Evolutionary conservation across 2,888 invertebrate genomes (phyloP), one percentile per base, ranked within the genome.

Genomic region (Hemithea aestivaria): DNA sequence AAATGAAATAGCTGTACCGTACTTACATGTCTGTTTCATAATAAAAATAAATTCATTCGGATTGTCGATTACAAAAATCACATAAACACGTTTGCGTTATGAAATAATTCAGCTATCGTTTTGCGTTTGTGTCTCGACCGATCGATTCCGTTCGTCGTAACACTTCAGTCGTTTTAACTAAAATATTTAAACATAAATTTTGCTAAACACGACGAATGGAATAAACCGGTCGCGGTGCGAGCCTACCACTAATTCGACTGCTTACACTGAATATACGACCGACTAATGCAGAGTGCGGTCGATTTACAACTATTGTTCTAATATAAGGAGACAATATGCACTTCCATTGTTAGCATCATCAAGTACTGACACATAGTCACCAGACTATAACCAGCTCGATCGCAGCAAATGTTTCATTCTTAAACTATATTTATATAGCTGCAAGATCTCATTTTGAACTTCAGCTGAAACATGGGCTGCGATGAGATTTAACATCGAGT

Each of bases 61-160:
- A 52, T 61, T 58, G 57, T 57, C 53, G 55, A 49, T 65, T 69
- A 69, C 70, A 74, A 77, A 71, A 73, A 73, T 16, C 72, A 74
- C 72, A 70, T 12, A 77, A 81, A 70, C 67, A 67, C 68, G 9
- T 23, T 31, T 63, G 78, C 81, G 72, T 58, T 63, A 59, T 52
- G 72, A 75, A 78, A 77, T 67, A 67, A 72, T 73, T 41, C 76
- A 73, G 78, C 81, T 73, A 71, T 69, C 66, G 68, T 70, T 46
- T 80, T 75, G 74, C 77, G 62, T 62, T 63, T 61, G 58, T 62
- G 35, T 45, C 50, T 56, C 61, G 57, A 73, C 71, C 51, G 60
- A 69, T 68, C 64, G 64, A 69, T 70, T 70, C 73, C 66, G 69
- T 67, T 65, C 70, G 51, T 41, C 43, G 51, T 58, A 58, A 59